Base-by-base conservation (phyloP, 2,113 vertebrate species). In the Petroica traversi region DNA sequence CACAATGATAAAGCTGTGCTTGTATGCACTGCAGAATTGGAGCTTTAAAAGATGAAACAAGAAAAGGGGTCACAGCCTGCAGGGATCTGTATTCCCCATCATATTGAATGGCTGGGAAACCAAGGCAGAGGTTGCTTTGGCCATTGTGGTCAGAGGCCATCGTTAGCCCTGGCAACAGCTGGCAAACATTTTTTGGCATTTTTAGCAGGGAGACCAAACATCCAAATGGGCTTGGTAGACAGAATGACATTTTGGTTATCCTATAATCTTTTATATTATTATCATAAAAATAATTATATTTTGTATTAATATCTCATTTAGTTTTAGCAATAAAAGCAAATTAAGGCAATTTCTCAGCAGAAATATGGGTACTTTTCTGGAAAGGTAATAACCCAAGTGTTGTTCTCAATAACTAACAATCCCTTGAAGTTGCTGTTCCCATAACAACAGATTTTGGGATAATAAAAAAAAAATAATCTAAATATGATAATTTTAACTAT, bases 311-410 rank as follows among this genome's bases (percentile, higher is more conserved):
- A 31, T 26, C 17, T 67, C 67, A 85, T 92, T 85, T 64, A 43
- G 12, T 48, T 88, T 82, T 36, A 52, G 57, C 48, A 78, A 88
- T 83, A 90, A 95, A 93, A 88, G 13, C 23, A 92, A 78, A 90
- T 79, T 25, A 85, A 68, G 58, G 45, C 61, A 51, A 40, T 73
- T 63, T 66, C 13, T 92, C 62, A 69, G 45, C 45, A 90, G 75
- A 85, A 82, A 51, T 10, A 1, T 6, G 43, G 79, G 24, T 40
- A 63, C 36, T 79, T 94, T 82, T 81, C 59, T 73, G 62, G 46
- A 75, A 75, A 92, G 62, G 14, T 82, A 89, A 82, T 78, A 85
- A 88, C 45, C 43, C 36, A 83, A 88, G 78, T 48, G 19, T 89
- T 71, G 33, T 57, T 92, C 67, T 63, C 36, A 57, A 43, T 78